Percentiles rank a stretch among this genome's conserved stretches.
phyloP scores from a whole-genome alignment of 2,888 invertebrate genomes.

The Entomobrya proxima region DNA sequence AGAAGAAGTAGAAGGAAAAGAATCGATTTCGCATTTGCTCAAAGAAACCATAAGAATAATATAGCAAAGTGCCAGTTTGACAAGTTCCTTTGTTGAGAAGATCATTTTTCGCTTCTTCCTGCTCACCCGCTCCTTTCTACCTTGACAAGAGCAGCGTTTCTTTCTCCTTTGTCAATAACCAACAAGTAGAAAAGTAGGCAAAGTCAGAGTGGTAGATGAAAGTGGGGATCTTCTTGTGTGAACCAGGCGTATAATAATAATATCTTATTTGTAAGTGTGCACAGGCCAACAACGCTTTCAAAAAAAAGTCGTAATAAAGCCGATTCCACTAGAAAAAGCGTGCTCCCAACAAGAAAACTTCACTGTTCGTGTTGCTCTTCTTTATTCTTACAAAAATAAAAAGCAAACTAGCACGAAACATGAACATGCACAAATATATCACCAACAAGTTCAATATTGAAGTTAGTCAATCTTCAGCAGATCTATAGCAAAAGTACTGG shows the following conservation, averaged over 20 bases:
- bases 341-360: slow-evolving; percentile 12
- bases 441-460: slow-evolving; percentile 26
- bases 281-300: slow-evolving; percentile 13
- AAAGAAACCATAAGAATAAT: slow-evolving; percentile 60
- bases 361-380: background rate
- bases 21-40: slow-evolving; percentile 64
- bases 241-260: slow-evolving; percentile 36
- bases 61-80: slow-evolving; percentile 50
- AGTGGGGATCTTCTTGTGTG: slow-evolving; percentile 14
- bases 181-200: slow-evolving; percentile 51
- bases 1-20: slow-evolving; percentile 47
- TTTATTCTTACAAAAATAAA: slow-evolving; percentile 4
- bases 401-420: background rate
- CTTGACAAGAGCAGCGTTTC: slow-evolving; percentile 23
- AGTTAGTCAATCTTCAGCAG: background rate
- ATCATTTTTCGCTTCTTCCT: slow-evolving; percentile 51
- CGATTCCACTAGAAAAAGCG: background rate
- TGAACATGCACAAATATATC: background rate
- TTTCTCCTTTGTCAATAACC: slow-evolving; percentile 27
- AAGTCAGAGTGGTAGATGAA: slow-evolving; percentile 29
- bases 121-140: background rate
- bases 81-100: slow-evolving; percentile 43
- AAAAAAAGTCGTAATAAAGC: slow-evolving; percentile 2
- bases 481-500: background rate
- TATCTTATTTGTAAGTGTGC: background rate